Evolutionary conservation across 2,888 invertebrate genomes (phyloP), one percentile per base, ranked within the genome.

Genomic region (Dilophus febrilis): DNA sequence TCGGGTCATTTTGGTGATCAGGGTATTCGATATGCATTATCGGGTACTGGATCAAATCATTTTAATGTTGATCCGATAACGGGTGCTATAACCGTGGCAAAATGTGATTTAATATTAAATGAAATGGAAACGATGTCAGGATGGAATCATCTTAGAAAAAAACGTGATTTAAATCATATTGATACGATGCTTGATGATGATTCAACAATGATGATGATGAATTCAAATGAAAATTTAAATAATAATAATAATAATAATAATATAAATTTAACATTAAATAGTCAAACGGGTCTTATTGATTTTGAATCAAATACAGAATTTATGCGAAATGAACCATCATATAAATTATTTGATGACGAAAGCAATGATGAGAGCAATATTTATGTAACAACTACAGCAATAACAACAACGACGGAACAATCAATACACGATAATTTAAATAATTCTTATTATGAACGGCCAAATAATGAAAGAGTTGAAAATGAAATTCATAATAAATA

Each of bases 21-120:
- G 40, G 87, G 91, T 10, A 79, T 92, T 48, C 67, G 83, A 17
- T 94, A 91, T 61, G 74, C 78, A 47, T 61, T 92, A 3, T 74
- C 77, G 2, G 90, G 90, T 2, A 77, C 77, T 48, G 87, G 86
- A 0, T 76, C 85, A 0, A 82, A 88, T 48, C 70, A 80, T 45
- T 91, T 91, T 64, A 54, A 63, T 1, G 84, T 91, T 18, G 77
- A 90, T 59, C 73, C 74, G 48, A 68, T 74, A 41, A 81, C 82
- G 4, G 92, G 94, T 2, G 72, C 74, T 10, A 81, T 94, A 49
- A 75, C 77, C 0, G 82, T 92, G 1, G 83, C 79, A 1, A 66
- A 73, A 2, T 90, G 90, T 50, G 4, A 6, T 6, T 65, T 68
- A 22, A 19, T n/a, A 13, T 19, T 13, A 38, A 10, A 4, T 6